Conservation (phyloP, 2,888 invertebrate genomes). For the Hemithea aestivaria region DNA sequence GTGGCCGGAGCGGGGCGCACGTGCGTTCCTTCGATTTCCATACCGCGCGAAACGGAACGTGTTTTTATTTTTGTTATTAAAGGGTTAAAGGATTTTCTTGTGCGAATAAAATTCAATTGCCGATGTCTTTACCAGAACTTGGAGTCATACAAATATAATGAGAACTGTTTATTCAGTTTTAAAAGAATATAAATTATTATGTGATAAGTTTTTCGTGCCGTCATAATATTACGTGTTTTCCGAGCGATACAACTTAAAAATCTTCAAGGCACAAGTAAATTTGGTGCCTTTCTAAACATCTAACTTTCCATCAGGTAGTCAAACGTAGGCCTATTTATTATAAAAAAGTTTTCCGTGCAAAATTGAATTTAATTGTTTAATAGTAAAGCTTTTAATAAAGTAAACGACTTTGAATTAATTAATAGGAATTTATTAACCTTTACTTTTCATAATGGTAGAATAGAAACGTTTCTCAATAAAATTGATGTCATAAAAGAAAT, state of each 20-base stretch:
- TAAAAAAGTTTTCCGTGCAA: too few species aligned
- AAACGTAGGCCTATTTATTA: too few species aligned
- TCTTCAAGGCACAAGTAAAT: too few species aligned
- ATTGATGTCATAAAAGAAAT: constrained; percentile 4
- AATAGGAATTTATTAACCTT: neutral
- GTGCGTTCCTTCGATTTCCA: constrained; percentile 29
- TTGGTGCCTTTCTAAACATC: too few species aligned
- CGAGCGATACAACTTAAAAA: too few species aligned
- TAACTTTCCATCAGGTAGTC: too few species aligned
- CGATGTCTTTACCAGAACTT: constrained; percentile 17
- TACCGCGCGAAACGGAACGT: constrained; percentile 24
- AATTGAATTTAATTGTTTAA: too few species aligned
- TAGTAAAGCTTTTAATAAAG: too few species aligned
- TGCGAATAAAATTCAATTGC: constrained; percentile 5
- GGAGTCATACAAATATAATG: neutral
- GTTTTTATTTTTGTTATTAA: constrained; percentile 10
- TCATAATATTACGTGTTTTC: too few species aligned
- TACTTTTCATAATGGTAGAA: neutral
- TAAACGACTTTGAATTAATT: too few species aligned
- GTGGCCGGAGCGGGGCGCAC: constrained; percentile 24
- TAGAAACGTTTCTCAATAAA: neutral
- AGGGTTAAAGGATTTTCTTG: constrained; percentile 2
- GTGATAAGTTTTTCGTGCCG: too few species aligned
- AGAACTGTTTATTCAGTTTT: neutral
- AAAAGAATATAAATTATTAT: too few species aligned